Evolutionary conservation across 2,797 vertebrate genomes (phyloP).

Genomic region (Neosalanx taihuensis): DNA sequence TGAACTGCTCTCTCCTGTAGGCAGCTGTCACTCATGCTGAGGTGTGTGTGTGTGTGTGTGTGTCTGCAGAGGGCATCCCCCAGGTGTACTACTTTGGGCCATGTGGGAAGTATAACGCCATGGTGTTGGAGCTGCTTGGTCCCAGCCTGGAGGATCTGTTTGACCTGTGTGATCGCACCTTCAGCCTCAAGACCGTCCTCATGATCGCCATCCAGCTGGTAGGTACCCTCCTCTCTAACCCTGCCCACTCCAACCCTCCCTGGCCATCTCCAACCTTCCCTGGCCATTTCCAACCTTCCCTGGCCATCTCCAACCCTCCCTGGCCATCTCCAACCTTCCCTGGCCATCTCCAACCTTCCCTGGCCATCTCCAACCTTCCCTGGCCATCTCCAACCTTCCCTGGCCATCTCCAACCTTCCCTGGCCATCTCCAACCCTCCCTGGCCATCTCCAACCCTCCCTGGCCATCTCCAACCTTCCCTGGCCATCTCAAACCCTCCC

Average conservation of each 20-base stretch:
- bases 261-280: neutral
- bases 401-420: too few relatives aligned
- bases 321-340: too few relatives aligned
- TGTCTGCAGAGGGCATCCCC: constrained; percentile 91
- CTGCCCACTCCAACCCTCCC: neutral
- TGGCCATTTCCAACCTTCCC: neutral
- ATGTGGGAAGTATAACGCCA: constrained; percentile 97
- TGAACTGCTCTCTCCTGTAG: neutral
- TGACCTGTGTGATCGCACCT: constrained; percentile 95
- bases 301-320: neutral
- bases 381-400: too few relatives aligned
- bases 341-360: too few relatives aligned
- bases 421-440: too few relatives aligned
- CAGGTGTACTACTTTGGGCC: constrained; percentile 99
- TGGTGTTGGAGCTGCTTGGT: constrained; percentile 97
- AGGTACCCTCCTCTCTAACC: constrained; percentile 23
- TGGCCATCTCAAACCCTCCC: too few relatives aligned
- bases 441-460: too few relatives aligned
- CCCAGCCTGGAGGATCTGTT: constrained; percentile 98
- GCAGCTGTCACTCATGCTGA: too few relatives aligned
- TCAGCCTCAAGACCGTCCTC: constrained; percentile 97
- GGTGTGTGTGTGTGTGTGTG: neutral
- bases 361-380: too few relatives aligned
- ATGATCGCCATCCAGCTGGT: constrained; percentile 99
- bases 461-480: too few relatives aligned